Percentiles rank a stretch among this genome's conserved stretches.
These are phyloP conservation scores for Andinoacara biseriatus DNA, from an alignment of 2,113 vertebrate species.

Conservation along the genomic window DNA sequence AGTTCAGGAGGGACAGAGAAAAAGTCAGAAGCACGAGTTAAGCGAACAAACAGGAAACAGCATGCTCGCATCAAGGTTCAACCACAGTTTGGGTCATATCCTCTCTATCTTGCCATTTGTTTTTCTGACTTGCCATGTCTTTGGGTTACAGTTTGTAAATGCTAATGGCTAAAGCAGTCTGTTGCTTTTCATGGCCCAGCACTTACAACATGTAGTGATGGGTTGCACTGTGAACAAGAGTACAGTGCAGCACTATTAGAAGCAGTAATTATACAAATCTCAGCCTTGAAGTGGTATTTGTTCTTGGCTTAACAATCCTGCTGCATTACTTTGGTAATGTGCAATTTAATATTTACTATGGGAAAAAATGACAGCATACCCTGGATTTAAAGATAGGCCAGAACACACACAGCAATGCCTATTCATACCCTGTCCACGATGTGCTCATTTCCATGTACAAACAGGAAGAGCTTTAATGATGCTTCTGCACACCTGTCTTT, in stretches of 20 bases:
- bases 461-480: conserved; percentile 43
- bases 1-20: conserved; percentile 25
- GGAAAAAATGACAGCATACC: neutral
- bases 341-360: conserved; percentile 10
- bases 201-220: neutral
- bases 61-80: conserved; percentile 29
- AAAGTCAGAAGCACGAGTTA: neutral
- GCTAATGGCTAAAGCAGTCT: neutral
- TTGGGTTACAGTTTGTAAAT: neutral
- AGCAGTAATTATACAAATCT: conserved; percentile 9
- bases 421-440: neutral
- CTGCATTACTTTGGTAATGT: conserved; percentile 2
- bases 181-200: neutral
- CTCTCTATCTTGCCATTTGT: conserved; percentile 47
- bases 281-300: neutral
- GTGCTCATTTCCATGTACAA: conserved; percentile 5
- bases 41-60: conserved; percentile 78
- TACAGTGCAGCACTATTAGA: neutral
- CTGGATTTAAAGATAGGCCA: neutral
- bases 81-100: conserved; percentile 70
- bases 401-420: neutral
- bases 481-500: conserved; percentile 42
- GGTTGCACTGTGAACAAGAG: neutral
- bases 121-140: neutral
- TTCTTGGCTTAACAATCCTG: neutral